Percentiles rank a stretch among this genome's conserved stretches.
phyloP scores from a whole-genome alignment of 2,113 vertebrate genomes.

The Callipepla californica region DNA sequence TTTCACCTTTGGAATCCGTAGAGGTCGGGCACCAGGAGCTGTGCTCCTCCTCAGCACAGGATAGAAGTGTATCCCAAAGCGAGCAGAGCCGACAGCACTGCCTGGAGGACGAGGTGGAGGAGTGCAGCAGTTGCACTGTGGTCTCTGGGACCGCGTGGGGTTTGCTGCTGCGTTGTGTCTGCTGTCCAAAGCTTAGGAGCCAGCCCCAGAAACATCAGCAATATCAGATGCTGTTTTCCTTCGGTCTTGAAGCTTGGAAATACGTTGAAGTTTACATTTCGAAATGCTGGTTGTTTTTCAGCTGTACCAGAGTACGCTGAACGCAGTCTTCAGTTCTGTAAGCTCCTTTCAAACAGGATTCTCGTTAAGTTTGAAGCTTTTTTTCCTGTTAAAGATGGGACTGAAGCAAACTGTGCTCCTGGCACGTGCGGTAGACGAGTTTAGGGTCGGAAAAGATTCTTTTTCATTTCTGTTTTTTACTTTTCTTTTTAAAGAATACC shows the following conservation, averaged over 20 bases:
- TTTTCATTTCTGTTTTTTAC: not conserved
- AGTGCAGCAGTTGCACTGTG: slow-evolving; percentile 54
- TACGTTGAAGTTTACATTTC: slow-evolving; percentile 82
- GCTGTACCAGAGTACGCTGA: slow-evolving; percentile 70
- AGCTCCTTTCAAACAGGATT: slow-evolving; percentile 21
- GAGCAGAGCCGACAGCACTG: slow-evolving; percentile 31
- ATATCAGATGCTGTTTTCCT: slow-evolving; percentile 77
- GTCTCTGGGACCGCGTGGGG: slow-evolving; percentile 30
- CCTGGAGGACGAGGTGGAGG: not conserved
- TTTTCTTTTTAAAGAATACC: slow-evolving; percentile 72
- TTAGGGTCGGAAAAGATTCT: slow-evolving; percentile 10
- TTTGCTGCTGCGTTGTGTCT: slow-evolving; percentile 68
- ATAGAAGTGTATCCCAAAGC: slow-evolving; percentile 54
- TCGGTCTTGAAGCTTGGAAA: slow-evolving; percentile 80
- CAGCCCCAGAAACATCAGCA: slow-evolving; percentile 75
- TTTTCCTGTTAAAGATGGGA: slow-evolving; percentile 34
- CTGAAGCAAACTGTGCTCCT: slow-evolving; percentile 55
- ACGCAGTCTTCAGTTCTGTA: slow-evolving; percentile 61
- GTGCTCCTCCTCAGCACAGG: slow-evolving; percentile 48
- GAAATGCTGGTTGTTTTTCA: slow-evolving; percentile 58
- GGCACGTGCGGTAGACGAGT: slow-evolving; percentile 39
- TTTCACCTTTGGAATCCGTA: slow-evolving; percentile 35
- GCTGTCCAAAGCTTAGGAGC: slow-evolving; percentile 66
- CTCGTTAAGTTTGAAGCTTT: slow-evolving; percentile 30
- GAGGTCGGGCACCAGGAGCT: not conserved